Conservation (phyloP, 2,888 invertebrate species). For the Oscheius sp. region DNA sequence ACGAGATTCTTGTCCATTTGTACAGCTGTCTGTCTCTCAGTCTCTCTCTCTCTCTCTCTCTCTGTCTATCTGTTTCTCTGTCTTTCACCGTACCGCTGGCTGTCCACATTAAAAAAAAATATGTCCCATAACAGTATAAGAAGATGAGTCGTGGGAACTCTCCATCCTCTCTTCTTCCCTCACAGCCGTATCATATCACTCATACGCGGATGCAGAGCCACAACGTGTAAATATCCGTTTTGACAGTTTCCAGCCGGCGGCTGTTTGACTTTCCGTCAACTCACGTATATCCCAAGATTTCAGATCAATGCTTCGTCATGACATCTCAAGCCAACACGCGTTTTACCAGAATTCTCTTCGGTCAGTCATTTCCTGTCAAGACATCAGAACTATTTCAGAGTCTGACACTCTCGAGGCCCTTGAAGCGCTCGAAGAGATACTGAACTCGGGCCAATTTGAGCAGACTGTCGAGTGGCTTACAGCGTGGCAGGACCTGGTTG, state of each 20-base stretch:
- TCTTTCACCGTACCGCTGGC: too few relatives aligned
- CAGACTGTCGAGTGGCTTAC: constrained; percentile 31
- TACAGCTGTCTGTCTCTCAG: too few relatives aligned
- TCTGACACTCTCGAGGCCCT: constrained; percentile 22
- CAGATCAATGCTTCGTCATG: constrained; percentile 19
- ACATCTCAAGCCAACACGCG: background rate
- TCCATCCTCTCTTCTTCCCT: too few relatives aligned
- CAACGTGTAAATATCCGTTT: background rate
- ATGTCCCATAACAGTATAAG: too few relatives aligned
- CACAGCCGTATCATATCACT: too few relatives aligned
- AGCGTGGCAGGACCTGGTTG: constrained; percentile 34
- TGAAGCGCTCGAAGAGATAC: background rate
- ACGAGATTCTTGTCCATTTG: too few relatives aligned
- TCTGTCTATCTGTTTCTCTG: too few relatives aligned
- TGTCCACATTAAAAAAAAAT: too few relatives aligned
- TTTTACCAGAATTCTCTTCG: constrained; percentile 30
- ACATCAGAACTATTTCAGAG: background rate
- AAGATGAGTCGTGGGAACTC: too few relatives aligned
- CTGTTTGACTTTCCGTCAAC: constrained; percentile 13
- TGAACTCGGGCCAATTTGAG: constrained; percentile 4
- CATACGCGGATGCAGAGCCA: too few relatives aligned
- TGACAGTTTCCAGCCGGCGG: constrained; percentile 14
- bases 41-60: too few relatives aligned
- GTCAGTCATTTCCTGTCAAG: background rate
- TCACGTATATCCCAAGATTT: background rate